These are phyloP conservation scores for Equus przewalskii DNA, from an alignment of 2,113 vertebrate species.

Conservation along the genomic window DNA sequence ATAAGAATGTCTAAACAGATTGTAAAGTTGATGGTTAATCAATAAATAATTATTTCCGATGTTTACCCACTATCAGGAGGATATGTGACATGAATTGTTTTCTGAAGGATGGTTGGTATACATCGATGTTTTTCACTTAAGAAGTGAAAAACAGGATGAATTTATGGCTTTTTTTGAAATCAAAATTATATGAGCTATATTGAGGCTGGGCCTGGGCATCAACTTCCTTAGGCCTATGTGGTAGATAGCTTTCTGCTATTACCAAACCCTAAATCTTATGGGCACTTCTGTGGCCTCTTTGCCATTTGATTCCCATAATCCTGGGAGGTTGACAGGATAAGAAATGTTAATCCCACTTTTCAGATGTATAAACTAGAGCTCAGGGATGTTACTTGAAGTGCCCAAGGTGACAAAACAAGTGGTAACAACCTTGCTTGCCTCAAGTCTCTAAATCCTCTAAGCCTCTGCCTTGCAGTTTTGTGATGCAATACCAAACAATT, in stretches of 20 bases:
- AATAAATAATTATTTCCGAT: not conserved
- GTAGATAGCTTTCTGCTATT: not conserved
- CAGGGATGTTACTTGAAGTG: not conserved
- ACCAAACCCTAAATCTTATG: not conserved
- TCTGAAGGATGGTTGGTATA: not conserved
- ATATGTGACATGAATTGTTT: not conserved
- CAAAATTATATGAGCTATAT: not conserved
- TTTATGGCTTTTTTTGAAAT: not conserved
- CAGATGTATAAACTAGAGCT: constrained; percentile 7
- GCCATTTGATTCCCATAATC: constrained; percentile 24
- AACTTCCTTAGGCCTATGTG: not conserved
- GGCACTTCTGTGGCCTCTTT: not conserved
- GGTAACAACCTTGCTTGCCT: not conserved
- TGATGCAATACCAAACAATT: not conserved
- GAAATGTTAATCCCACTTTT: constrained; percentile 43
- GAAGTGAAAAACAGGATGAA: not conserved
- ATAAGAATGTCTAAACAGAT: not conserved
- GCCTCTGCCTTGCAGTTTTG: not conserved
- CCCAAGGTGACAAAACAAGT: not conserved
- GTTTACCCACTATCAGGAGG: not conserved
- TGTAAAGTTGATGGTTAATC: not conserved
- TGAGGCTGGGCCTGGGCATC: not conserved
- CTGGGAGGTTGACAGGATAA: not conserved
- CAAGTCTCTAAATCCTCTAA: not conserved
- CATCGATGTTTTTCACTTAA: not conserved